Conservation (phyloP, 2,888 invertebrate genomes). For the Biston betularia region DNA sequence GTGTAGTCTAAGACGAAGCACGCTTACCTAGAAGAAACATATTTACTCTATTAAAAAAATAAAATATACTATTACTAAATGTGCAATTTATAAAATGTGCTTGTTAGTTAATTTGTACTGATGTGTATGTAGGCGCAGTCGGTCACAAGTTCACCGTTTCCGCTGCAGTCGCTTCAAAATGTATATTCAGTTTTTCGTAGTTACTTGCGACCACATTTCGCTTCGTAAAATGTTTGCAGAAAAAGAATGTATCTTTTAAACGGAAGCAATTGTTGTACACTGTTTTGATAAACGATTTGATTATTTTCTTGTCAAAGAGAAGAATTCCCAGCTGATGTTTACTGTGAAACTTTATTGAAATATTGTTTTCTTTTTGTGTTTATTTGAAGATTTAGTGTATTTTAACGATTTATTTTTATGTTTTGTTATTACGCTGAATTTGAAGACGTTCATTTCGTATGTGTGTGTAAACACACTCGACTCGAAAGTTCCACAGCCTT, state of each 20-base stretch:
- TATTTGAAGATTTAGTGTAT: neutral
- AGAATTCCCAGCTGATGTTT: neutral
- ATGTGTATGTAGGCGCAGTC: neutral
- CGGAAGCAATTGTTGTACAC: neutral
- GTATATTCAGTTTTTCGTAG: slow-evolving; percentile 14
- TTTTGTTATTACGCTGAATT: neutral
- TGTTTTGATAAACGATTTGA: neutral
- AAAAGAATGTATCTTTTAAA: slow-evolving; percentile 6
- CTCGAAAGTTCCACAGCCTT: too few relatives aligned
- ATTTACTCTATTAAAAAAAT: too few relatives aligned
- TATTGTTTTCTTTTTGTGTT: neutral
- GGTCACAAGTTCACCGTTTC: slow-evolving; percentile 6
- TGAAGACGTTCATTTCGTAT: neutral
- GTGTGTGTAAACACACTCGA: too few relatives aligned
- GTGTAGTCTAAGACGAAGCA: too few relatives aligned
- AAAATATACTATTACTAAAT: too few relatives aligned
- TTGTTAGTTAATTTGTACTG: neutral
- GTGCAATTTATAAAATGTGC: too few relatives aligned
- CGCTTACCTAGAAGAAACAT: too few relatives aligned
- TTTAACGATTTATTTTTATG: neutral
- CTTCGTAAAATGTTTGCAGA: slow-evolving; percentile 8
- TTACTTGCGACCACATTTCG: slow-evolving; percentile 7
- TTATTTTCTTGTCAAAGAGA: neutral
- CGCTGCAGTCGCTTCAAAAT: neutral
- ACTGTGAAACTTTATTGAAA: neutral